phyloP scores from a whole-genome alignment of 92 coral and sea anemone species.

The Anthopleura xanthogrammica region DNA sequence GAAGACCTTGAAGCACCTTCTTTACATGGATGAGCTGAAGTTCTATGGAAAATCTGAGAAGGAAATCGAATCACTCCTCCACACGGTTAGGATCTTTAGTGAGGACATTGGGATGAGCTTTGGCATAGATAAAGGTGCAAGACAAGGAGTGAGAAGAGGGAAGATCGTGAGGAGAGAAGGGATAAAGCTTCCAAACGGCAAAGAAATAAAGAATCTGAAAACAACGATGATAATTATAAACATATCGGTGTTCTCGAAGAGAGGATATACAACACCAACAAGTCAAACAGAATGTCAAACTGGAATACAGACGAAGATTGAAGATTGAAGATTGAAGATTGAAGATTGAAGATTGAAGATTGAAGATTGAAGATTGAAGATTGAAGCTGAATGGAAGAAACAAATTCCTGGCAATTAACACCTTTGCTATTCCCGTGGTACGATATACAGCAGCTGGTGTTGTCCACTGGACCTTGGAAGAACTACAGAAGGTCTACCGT shows the following conservation, averaged over 20 bases:
- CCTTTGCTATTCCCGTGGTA: slow-evolving; percentile 29
- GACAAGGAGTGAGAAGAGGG: slow-evolving; percentile 30
- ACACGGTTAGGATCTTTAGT: slow-evolving; percentile 38
- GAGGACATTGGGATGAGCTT: slow-evolving; percentile 48
- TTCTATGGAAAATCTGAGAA: slow-evolving; percentile 34
- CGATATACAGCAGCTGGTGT: too few relatives aligned
- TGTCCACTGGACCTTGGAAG: slow-evolving; percentile 37
- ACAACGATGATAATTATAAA: slow-evolving; percentile 26
- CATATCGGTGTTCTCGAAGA: slow-evolving; percentile 32
- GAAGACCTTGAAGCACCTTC: slow-evolving; percentile 18
- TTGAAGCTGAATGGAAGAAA: slow-evolving; percentile 7
- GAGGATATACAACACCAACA: neutral
- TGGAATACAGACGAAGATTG: neutral
- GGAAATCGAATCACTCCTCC: slow-evolving; percentile 37
- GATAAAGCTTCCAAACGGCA: slow-evolving; percentile 26
- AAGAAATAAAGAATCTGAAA: slow-evolving; percentile 22
- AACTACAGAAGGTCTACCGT: slow-evolving; percentile 34
- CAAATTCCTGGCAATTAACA: slow-evolving; percentile 41
- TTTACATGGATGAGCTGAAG: slow-evolving; percentile 47
- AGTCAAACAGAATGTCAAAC: neutral
- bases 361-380: too few relatives aligned
- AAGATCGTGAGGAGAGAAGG: slow-evolving; percentile 27
- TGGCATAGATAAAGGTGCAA: slow-evolving; percentile 42
- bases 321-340: too few relatives aligned
- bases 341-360: too few relatives aligned